phyloP scores from a whole-genome alignment of 1,140 invertebrate species.

The Drosophila truncata region DNA sequence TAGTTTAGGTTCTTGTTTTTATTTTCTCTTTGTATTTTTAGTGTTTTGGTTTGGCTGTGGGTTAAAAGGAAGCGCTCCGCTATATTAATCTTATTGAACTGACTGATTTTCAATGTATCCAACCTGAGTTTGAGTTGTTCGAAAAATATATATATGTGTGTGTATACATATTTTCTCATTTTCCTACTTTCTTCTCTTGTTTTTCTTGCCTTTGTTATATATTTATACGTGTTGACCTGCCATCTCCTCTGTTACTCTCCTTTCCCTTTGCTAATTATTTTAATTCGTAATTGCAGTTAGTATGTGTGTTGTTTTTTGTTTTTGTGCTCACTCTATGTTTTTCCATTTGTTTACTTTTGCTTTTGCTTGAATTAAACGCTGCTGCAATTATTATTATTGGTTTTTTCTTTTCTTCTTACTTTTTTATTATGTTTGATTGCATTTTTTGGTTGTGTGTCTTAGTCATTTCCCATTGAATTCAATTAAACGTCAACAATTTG shows the following conservation, averaged over 20 bases:
- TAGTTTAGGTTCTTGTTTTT: conserved; percentile 26
- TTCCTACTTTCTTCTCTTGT: conserved; percentile 22
- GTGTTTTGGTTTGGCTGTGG: conserved; percentile 65
- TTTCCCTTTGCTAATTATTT: conserved; percentile 45
- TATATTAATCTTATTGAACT: conserved; percentile 80
- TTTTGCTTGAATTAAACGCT: conserved; percentile 69
- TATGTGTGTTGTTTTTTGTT: conserved; percentile 46
- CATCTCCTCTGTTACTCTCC: conserved; percentile 11
- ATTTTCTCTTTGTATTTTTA: conserved; percentile 9
- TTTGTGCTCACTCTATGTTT: conserved; percentile 83
- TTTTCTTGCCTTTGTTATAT: conserved; percentile 33
- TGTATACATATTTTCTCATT: conserved; percentile 44
- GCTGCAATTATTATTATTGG: conserved; percentile 59
- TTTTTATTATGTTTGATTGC: conserved; percentile 71
- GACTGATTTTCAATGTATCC: conserved; percentile 82
- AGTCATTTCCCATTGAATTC: conserved; percentile 75
- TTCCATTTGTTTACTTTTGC: conserved; percentile 50
- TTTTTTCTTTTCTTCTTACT: conserved; percentile 33
- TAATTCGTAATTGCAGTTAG: conserved; percentile 62
- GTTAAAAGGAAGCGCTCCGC: conserved; percentile 82
- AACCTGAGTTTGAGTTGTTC: conserved; percentile 84
- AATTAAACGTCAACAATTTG: conserved; percentile 80
- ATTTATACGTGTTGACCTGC: conserved; percentile 50
- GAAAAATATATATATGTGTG: conserved; percentile 75
- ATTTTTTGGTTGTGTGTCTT: conserved; percentile 48